Evolutionary conservation across 2,797 vertebrate genomes (phyloP).

Genomic region (Anas georgica): DNA sequence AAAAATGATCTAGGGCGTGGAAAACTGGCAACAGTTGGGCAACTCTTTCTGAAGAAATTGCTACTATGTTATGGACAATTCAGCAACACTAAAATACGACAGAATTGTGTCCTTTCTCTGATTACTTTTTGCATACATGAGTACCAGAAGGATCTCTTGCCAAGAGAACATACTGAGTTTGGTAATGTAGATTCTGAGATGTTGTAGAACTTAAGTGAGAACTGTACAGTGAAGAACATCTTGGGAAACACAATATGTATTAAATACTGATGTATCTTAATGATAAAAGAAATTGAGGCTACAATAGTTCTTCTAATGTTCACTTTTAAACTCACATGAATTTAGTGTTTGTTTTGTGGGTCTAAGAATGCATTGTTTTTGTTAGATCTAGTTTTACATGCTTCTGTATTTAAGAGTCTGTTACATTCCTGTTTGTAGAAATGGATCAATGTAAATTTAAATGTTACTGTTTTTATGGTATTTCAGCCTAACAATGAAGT

Average conservation of each 20-base stretch:
- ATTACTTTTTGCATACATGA: fast-evolving
- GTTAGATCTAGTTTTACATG: not conserved
- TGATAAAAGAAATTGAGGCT: not conserved
- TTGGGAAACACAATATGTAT: not conserved
- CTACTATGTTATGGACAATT: not conserved
- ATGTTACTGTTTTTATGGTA: not conserved
- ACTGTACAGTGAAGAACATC: not conserved
- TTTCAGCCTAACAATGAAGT: not conserved
- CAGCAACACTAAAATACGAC: not conserved
- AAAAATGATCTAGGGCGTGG: not conserved
- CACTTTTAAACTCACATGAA: not conserved
- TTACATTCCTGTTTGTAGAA: not conserved
- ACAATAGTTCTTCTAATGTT: not conserved
- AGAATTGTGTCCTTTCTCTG: not conserved
- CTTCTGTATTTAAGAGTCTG: not conserved
- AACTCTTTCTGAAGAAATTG: not conserved
- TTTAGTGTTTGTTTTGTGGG: not conserved
- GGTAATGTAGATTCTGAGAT: not conserved
- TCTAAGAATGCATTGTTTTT: not conserved
- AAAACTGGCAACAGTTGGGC: not conserved
- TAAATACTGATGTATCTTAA: not conserved
- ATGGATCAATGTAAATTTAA: not conserved
- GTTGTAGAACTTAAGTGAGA: not conserved
- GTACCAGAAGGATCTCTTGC: not conserved
- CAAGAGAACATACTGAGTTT: not conserved